These are phyloP conservation scores for Cheiracanthium punctorium DNA, from an alignment of 2,888 invertebrate species.

Conservation along the genomic window DNA sequence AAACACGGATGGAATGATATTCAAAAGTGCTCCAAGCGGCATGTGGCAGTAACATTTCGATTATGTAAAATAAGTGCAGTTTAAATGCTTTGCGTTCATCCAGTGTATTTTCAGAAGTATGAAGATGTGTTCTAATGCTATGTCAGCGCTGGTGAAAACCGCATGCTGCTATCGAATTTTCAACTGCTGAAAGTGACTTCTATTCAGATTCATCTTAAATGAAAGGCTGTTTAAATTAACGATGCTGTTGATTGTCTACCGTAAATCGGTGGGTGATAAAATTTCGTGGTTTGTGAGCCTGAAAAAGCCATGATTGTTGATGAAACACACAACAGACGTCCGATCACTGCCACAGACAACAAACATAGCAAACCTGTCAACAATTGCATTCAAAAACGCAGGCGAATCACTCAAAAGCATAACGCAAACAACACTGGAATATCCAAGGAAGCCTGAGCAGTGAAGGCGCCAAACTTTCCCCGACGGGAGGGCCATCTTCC, in stretches of 20 bases:
- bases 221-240: neutral
- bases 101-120: neutral
- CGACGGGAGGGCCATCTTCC: no score
- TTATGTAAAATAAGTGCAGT: neutral
- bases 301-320: slow-evolving; percentile 3
- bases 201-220: neutral
- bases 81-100: neutral
- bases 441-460: no score
- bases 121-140: neutral
- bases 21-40: neutral
- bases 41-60: neutral
- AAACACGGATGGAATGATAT: neutral
- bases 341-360: neutral
- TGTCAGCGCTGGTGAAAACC: neutral
- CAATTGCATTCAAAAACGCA: no score
- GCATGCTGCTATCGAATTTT: neutral
- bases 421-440: no score
- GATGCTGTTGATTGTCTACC: neutral
- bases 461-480: no score
- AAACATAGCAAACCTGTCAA: neutral
- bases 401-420: no score
- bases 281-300: neutral
- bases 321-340: neutral
- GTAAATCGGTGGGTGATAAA: neutral
- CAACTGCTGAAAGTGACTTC: neutral